Evolutionary conservation across 64 coral and sea anemone species (phyloP), one percentile per base, ranked within the genome.

Genomic region (Anthopleura sola): DNA sequence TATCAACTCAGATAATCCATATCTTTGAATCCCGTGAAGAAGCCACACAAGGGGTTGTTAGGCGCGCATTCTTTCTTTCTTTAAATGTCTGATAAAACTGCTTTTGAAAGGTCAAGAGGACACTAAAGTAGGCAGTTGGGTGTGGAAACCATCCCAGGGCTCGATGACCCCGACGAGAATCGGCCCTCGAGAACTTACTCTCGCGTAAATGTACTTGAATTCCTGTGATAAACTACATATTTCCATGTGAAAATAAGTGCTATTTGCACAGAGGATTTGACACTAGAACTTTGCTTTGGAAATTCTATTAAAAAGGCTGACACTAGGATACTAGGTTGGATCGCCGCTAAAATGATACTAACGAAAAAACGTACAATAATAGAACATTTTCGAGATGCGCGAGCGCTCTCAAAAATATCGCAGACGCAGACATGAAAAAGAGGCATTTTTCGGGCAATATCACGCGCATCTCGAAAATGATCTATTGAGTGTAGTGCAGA

Each of bases 401-500:
- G n/a, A n/a, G n/a, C n/a, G n/a, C n/a, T n/a, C n/a, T n/a, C n/a
- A n/a, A n/a, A n/a, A n/a, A n/a, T n/a, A n/a, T n/a, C n/a, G n/a
- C n/a, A n/a, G n/a, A n/a, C n/a, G n/a, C n/a, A n/a, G n/a, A n/a
- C n/a, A n/a, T n/a, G n/a, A n/a, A n/a, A n/a, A n/a, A n/a, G n/a
- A n/a, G n/a, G n/a, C n/a, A n/a, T n/a, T n/a, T n/a, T n/a, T n/a
- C n/a, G n/a, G n/a, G n/a, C n/a, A n/a, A n/a, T n/a, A n/a, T n/a
- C n/a, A n/a, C n/a, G n/a, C n/a, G n/a, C n/a, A n/a, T n/a, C n/a
- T n/a, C n/a, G n/a, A n/a, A n/a, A n/a, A n/a, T n/a, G n/a, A n/a
- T n/a, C n/a, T n/a, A n/a, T n/a, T n/a, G n/a, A 71, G 28, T 71
- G 10, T 34, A 71, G 31, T 71, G 3, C 29, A 32, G 31, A 98